Conservation (phyloP, 2,113 vertebrate genomes). For the Acanthochromis polyacanthus region DNA sequence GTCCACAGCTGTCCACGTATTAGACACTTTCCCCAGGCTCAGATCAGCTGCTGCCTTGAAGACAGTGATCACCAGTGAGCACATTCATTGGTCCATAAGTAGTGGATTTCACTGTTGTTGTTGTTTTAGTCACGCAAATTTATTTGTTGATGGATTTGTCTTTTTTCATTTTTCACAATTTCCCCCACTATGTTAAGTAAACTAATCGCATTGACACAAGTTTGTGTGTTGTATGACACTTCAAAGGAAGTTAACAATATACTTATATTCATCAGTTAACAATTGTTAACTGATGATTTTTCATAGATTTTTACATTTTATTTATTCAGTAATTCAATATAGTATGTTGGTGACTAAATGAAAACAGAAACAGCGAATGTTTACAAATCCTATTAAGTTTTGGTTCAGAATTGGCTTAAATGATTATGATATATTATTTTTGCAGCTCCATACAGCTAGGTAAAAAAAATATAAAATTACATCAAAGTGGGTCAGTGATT, state of each 20-base stretch:
- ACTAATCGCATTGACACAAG: neutral
- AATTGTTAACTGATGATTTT: rapidly evolving
- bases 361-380: too few species aligned
- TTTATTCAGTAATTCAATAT: neutral
- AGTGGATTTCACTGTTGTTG: neutral
- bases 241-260: neutral
- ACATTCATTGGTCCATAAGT: neutral
- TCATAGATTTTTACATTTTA: neutral
- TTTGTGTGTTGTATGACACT: neutral
- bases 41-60: neutral
- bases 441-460: neutral
- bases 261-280: too few species aligned
- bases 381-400: neutral
- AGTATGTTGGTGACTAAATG: neutral
- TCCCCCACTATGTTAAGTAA: neutral
- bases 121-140: neutral
- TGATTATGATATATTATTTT: neutral
- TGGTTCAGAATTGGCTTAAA: neutral
- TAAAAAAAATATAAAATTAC: neutral
- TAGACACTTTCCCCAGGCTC: slow-evolving; percentile 5
- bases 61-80: neutral
- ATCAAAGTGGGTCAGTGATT: slow-evolving; percentile 32
- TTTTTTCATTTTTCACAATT: neutral
- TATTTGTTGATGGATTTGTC: neutral
- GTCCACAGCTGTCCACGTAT: slow-evolving; percentile 35